These are phyloP conservation scores for Drosophila ercepeae DNA, from an alignment of 1,140 invertebrate genomes.

Conservation along the genomic window DNA sequence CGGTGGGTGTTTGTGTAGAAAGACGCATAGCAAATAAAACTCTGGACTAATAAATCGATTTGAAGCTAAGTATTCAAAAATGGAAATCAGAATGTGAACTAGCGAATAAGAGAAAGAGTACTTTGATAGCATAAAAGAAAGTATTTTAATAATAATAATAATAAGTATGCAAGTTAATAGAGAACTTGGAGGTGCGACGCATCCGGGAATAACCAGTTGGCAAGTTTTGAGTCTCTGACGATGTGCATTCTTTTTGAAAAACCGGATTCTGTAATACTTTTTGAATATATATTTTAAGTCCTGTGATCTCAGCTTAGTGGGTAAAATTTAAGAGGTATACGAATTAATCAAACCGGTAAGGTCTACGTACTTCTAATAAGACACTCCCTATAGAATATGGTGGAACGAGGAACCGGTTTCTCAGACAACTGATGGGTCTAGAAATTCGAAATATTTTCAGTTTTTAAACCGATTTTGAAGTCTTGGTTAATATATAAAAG, in stretches of 20 bases:
- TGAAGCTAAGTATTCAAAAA: conserved; percentile 51
- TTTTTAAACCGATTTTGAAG: conserved; percentile 24
- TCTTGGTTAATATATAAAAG: conserved; percentile 9
- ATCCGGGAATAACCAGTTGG: conserved; percentile 47
- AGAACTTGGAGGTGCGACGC: conserved; percentile 25
- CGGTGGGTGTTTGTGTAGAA: conserved; percentile 30
- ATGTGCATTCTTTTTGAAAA: conserved; percentile 16
- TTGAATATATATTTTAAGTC: conserved; percentile 25
- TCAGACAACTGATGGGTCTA: conserved; percentile 19
- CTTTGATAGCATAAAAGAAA: conserved; percentile 47
- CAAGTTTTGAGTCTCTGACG: background rate
- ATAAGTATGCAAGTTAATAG: conserved; percentile 33
- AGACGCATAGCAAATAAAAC: conserved; percentile 74
- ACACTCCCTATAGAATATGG: background rate
- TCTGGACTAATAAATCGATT: conserved; percentile 49
- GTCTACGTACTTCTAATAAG: conserved; percentile 14
- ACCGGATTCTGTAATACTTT: conserved; percentile 2
- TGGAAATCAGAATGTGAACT: conserved; percentile 48
- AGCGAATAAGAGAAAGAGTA: conserved; percentile 45
- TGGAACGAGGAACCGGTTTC: conserved; percentile 28
- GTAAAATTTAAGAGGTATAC: conserved; percentile 19
- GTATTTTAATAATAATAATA: conserved; percentile 28
- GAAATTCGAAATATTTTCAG: conserved; percentile 22
- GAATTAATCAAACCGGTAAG: conserved; percentile 17
- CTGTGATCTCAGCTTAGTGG: conserved; percentile 26